Conservation (phyloP, 2,113 vertebrate species). For the Trichechus manatus region DNA sequence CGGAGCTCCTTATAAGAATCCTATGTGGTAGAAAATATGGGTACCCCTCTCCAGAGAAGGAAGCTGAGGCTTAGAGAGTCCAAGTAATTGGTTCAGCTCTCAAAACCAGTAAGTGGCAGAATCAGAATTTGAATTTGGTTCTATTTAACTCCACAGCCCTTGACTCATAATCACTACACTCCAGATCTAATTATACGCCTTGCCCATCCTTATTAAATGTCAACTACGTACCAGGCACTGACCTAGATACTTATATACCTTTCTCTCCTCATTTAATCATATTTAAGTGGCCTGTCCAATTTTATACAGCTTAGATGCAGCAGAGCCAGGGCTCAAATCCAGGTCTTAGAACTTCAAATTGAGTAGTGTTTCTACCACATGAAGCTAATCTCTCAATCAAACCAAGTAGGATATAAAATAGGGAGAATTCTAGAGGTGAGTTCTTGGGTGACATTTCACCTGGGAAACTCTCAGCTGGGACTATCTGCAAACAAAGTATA, state of each 20-base stretch:
- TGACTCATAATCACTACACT: background rate
- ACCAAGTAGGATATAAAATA: background rate
- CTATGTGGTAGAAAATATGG: background rate
- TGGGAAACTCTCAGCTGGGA: background rate
- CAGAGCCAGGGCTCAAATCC: background rate
- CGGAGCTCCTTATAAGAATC: background rate
- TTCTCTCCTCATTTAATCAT: background rate
- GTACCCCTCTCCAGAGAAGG: background rate
- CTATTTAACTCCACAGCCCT: background rate
- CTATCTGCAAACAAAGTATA: background rate
- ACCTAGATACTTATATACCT: background rate
- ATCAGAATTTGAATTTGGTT: background rate
- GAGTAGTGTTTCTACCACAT: background rate
- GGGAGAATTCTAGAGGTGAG: background rate
- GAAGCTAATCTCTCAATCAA: constrained; percentile 13
- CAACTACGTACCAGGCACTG: background rate
- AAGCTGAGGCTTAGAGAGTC: background rate
- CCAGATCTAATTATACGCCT: background rate
- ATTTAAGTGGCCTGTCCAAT: background rate
- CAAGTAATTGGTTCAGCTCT: background rate
- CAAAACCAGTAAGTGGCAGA: background rate
- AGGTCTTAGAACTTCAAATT: background rate
- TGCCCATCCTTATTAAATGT: background rate
- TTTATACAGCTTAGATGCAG: background rate
- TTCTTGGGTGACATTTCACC: background rate